These are phyloP conservation scores for Psittacula echo DNA, from an alignment of 2,797 vertebrate species.

Conservation along the genomic window DNA sequence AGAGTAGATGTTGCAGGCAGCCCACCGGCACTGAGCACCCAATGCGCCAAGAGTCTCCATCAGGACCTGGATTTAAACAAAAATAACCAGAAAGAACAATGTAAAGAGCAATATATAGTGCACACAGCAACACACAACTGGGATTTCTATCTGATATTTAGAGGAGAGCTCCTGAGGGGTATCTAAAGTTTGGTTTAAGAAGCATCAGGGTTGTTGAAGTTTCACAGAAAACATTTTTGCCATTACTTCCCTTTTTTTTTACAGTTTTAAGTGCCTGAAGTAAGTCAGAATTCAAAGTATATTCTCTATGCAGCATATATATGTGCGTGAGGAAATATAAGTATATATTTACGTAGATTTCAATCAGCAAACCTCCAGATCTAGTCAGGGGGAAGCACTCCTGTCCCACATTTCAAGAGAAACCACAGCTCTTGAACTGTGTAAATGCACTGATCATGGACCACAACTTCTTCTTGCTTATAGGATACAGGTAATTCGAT, in stretches of 20 bases:
- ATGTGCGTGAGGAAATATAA: rapidly evolving
- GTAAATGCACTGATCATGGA: background rate
- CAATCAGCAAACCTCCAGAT: background rate
- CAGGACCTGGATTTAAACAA: slow-evolving; percentile 82
- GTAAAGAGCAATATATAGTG: background rate
- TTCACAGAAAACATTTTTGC: background rate
- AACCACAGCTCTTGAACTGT: background rate
- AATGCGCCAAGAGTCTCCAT: slow-evolving; percentile 96
- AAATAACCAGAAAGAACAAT: background rate
- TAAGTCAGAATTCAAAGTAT: background rate
- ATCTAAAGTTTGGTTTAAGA: background rate
- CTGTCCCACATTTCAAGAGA: background rate
- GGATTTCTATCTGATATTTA: background rate
- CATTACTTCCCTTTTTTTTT: rapidly evolving
- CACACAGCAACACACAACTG: rapidly evolving
- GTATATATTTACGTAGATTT: background rate
- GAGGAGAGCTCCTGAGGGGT: background rate
- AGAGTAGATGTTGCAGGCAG: slow-evolving; percentile 98
- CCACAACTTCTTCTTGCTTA: background rate
- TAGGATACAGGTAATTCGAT: background rate
- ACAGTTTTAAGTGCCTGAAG: background rate
- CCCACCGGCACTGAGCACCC: slow-evolving; percentile 97
- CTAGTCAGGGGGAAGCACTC: background rate
- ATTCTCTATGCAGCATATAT: background rate
- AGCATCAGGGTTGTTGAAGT: too few relatives aligned